phyloP scores from a whole-genome alignment of 2,113 vertebrate genomes.

The Calidris pygmaea region DNA sequence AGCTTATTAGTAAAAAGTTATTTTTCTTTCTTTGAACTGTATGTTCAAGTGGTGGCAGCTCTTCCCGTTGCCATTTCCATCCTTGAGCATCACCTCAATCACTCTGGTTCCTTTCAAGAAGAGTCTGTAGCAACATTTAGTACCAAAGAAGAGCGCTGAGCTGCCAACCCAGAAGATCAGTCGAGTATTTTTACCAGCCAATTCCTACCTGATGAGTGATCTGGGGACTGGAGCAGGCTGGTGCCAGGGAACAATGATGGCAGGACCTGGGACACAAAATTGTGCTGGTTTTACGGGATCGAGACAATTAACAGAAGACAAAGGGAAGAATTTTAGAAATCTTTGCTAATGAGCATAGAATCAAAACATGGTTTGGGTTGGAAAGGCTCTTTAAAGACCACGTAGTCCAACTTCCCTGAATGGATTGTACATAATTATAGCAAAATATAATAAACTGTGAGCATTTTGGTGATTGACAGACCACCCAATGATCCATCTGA shows the following conservation, averaged over 20 bases:
- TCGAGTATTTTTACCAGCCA: neutral
- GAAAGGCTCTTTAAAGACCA: neutral
- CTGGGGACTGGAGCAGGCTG: neutral
- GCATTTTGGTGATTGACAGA: neutral
- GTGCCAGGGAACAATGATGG: neutral
- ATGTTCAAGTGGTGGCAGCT: neutral
- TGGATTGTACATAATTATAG: neutral
- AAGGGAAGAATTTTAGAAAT: neutral
- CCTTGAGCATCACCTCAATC: neutral
- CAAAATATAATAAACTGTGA: neutral
- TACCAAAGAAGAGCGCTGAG: neutral
- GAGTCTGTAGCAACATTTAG: neutral
- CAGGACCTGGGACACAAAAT: neutral
- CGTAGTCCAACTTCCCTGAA: accelerated
- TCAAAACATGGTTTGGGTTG: neutral
- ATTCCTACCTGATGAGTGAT: neutral
- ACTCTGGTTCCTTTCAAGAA: neutral
- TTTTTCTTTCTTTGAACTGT: neutral
- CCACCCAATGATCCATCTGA: neutral
- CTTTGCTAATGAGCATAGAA: neutral
- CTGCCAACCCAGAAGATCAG: neutral
- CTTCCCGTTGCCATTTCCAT: neutral
- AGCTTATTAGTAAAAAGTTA: neutral
- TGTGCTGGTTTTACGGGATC: neutral
- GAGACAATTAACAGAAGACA: neutral